Percentiles rank a stretch among this genome's conserved stretches.
Conservation (phyloP, 2,888 invertebrate genomes). For the Parnassius apollo region DNA sequence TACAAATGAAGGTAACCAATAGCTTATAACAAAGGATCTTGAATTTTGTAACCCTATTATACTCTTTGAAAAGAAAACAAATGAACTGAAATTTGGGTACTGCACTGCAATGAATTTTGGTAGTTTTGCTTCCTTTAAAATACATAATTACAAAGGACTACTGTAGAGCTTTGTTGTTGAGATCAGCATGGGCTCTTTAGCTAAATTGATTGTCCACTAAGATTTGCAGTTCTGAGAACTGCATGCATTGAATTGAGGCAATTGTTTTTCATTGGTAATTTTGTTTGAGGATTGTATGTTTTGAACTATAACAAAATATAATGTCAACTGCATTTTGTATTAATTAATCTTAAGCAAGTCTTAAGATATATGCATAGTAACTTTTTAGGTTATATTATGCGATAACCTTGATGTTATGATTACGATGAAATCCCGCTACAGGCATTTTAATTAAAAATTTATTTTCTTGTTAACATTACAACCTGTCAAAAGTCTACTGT, state of each 20-base stretch:
- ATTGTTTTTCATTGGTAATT: slow-evolving; percentile 12
- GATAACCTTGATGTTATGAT: too few relatives aligned
- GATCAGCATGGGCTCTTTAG: slow-evolving; percentile 51
- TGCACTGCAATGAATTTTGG: slow-evolving; percentile 55
- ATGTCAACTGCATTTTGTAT: too few relatives aligned
- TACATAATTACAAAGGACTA: slow-evolving; percentile 61
- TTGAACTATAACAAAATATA: not conserved
- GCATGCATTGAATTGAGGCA: slow-evolving; percentile 17
- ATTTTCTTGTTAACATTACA: too few relatives aligned
- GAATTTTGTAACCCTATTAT: slow-evolving; percentile 68
- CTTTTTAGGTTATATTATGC: too few relatives aligned
- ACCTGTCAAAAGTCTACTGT: too few relatives aligned
- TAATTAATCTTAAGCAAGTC: too few relatives aligned
- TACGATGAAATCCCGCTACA: too few relatives aligned
- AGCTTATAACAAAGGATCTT: slow-evolving; percentile 57
- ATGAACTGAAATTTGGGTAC: slow-evolving; percentile 56
- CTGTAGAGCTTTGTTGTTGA: slow-evolving; percentile 54
- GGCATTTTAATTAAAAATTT: too few relatives aligned
- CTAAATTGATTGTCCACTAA: slow-evolving; percentile 57
- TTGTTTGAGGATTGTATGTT: not conserved
- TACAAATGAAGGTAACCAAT: slow-evolving; percentile 62
- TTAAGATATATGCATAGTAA: too few relatives aligned
- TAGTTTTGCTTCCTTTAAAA: slow-evolving; percentile 63
- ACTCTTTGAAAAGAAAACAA: slow-evolving; percentile 64
- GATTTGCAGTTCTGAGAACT: slow-evolving; percentile 48